These are phyloP conservation scores for Craniophora ligustri DNA, from an alignment of 2,888 invertebrate genomes.

Conservation along the genomic window DNA sequence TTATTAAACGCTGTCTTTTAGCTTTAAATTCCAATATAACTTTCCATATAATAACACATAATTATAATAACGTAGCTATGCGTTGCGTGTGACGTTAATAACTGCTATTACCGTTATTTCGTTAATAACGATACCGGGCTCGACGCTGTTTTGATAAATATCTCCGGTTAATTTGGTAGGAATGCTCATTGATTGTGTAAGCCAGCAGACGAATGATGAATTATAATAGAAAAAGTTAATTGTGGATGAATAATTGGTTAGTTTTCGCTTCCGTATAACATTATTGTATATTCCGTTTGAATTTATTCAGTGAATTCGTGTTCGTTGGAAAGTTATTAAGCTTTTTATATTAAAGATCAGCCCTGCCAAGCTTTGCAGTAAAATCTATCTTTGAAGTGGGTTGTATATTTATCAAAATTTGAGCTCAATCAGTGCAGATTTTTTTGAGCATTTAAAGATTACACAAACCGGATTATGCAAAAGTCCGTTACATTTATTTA, in stretches of 20 bases:
- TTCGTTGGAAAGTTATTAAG: too few relatives aligned
- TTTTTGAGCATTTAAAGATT: too few relatives aligned
- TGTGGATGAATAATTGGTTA: constrained; percentile 28
- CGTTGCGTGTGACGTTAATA: constrained; percentile 33
- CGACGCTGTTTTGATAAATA: constrained; percentile 34
- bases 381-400: too few relatives aligned
- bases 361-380: too few relatives aligned
- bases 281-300: neutral
- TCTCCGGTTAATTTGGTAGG: constrained; percentile 18
- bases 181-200: constrained; percentile 24
- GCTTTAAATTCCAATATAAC: constrained; percentile 29
- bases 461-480: too few relatives aligned
- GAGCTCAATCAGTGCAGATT: too few relatives aligned
- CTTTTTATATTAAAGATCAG: too few relatives aligned
- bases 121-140: constrained; percentile 40
- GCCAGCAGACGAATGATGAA: constrained; percentile 21
- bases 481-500: too few relatives aligned
- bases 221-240: constrained; percentile 29
- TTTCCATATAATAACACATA: constrained; percentile 41
- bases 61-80: constrained; percentile 28
- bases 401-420: too few relatives aligned
- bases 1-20: constrained; percentile 7
- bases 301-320: neutral
- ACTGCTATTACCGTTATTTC: constrained; percentile 51
- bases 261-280: constrained; percentile 27